A percentile compares a stretch with the other conserved stretches of the same genome.
phyloP scores from a whole-genome alignment of 2,113 vertebrate genomes.

The Petromus typicus region DNA sequence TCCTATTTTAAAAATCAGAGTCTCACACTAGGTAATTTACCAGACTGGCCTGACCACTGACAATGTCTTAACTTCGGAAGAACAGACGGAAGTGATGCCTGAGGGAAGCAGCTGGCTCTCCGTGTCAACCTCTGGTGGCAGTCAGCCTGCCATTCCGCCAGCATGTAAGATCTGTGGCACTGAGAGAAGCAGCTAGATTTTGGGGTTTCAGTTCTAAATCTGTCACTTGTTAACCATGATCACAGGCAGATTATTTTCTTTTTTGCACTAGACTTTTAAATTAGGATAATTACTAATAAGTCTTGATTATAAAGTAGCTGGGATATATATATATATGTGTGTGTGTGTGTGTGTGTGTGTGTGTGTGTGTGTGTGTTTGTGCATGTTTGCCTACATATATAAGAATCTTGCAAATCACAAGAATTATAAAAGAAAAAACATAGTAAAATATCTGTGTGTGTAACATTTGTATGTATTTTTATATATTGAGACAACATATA shows the following conservation, averaged over 20 bases:
- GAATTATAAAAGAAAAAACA: constrained; percentile 1
- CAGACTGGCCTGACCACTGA: not conserved
- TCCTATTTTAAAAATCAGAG: constrained; percentile 29
- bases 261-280: not conserved
- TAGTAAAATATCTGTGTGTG: not conserved
- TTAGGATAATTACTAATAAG: not conserved
- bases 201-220: constrained; percentile 20
- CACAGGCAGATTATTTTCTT: not conserved
- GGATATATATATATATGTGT: not conserved
- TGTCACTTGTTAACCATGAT: not conserved
- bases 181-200: constrained; percentile 11
- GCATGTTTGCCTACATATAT: not conserved
- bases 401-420: constrained; percentile 2
- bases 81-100: not conserved
- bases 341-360: not conserved
- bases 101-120: not conserved
- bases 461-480: not conserved
- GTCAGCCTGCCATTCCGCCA: not conserved
- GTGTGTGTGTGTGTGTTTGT: not conserved
- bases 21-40: not conserved
- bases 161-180: not conserved
- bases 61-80: constrained; percentile 30
- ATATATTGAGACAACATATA: not conserved
- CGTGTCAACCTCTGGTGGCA: not conserved
- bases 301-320: not conserved